Evolutionary conservation across 1,140 invertebrate species (phyloP).

Genomic region (Catajapyx aquilonaris): DNA sequence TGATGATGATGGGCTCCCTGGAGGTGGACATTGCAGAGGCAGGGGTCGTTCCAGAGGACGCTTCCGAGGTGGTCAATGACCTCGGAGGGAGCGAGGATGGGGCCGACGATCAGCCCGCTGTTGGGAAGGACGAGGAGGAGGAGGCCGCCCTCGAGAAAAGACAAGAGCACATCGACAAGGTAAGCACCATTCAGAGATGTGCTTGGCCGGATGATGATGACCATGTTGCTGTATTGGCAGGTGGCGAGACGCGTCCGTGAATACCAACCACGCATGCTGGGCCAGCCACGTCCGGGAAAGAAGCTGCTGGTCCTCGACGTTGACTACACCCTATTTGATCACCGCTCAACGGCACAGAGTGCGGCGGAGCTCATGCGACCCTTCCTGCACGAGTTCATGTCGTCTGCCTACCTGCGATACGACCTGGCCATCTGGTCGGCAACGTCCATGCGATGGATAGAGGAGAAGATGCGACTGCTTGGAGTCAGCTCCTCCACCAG

Average conservation of each 20-base stretch:
- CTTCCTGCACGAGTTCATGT: constrained; percentile 84
- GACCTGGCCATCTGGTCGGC: constrained; percentile 87
- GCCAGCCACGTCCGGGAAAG: constrained; percentile 57
- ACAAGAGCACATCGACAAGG: constrained; percentile 34
- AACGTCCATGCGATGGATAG: constrained; percentile 95
- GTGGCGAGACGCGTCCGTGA: constrained; percentile 65
- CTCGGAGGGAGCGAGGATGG: constrained; percentile 68
- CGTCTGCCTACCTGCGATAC: constrained; percentile 70
- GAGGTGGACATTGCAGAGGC: constrained; percentile 76
- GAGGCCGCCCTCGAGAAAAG: constrained; percentile 60
- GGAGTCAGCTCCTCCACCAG: constrained; percentile 59
- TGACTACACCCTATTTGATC: constrained; percentile 93
- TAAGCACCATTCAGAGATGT: constrained; percentile 7
- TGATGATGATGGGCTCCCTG: constrained; percentile 92
- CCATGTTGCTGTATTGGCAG: constrained; percentile 37
- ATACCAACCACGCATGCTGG: constrained; percentile 64
- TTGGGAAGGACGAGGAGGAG: constrained; percentile 56
- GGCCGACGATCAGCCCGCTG: constrained; percentile 27
- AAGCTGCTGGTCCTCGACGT: constrained; percentile 89
- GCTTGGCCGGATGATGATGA: constrained; percentile 2
- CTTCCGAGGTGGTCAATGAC: constrained; percentile 71
- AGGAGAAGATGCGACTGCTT: constrained; percentile 87
- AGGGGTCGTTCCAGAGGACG: constrained; percentile 48
- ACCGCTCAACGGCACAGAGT: constrained; percentile 71
- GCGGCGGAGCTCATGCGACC: constrained; percentile 84